Base-by-base conservation (phyloP, 1,140 invertebrate species). In the Lineus longissimus region DNA sequence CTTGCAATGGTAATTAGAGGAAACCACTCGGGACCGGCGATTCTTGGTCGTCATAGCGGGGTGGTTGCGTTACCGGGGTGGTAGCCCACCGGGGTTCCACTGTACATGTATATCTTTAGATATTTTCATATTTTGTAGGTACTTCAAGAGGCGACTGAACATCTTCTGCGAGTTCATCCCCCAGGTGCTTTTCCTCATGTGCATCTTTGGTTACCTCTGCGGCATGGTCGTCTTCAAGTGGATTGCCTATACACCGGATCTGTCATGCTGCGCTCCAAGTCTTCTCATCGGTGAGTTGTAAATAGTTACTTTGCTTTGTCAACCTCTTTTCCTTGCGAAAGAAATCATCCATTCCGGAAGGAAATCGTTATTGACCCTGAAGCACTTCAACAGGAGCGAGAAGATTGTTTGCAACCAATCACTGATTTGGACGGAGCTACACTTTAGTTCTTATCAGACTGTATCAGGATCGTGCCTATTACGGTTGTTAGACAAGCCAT, bases 151-250 rank as follows among this genome's bases (percentile, higher is more conserved):
- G 67, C 85, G 86, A 61, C 82, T 90, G 51, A 91, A 89, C 73
- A 89, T 98, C 54, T 73, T 96, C 61, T 85, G 93, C 67, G 91
- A 97, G 82, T 98, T 97, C 80, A 78, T 97, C 56, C 96, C 96
- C 15, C 93, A 97, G 84, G 78, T 98, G 4, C 78, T 98, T 29
- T 97, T 98, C 84, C 84, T 98, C 51, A 70, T 89, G 25, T 86
- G 91, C 45, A 85, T 98, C 23, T 98, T 98, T 86, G 88, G 91
- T 56, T 98, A 97, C 85, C 88, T 98, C 85, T 90, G 93, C 31
- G 85, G 91, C 66, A 86, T 97, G 83, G 85, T 90, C 41, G 90
- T 96, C 79, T 88, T 87, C 70, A 98, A 98, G 81, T 98, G 94
- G 93, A 67, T 93, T 47, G 77, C 82, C 62, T 84, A 81, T 61